These are phyloP conservation scores for Myrmophylax atrothorax DNA, from an alignment of 2,113 vertebrate species.

Conservation along the genomic window DNA sequence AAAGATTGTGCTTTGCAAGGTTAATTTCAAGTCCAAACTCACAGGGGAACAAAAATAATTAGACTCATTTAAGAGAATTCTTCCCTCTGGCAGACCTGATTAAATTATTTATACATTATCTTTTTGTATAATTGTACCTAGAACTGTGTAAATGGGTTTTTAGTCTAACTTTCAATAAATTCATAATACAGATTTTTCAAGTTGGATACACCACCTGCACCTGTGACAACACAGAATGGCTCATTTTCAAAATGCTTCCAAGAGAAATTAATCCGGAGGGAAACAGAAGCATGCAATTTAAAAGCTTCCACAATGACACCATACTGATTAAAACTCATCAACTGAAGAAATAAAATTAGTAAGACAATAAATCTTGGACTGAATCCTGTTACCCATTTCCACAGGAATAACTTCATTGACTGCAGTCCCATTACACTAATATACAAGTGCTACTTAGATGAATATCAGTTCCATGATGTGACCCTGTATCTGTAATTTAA, in stretches of 20 bases:
- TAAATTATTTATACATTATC: conserved; percentile 57
- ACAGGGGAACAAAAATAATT: conserved; percentile 17
- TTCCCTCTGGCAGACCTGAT: conserved; percentile 45
- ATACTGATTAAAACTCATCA: conserved; percentile 45
- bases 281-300: conserved; percentile 30
- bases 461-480: background rate
- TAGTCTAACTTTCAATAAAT: conserved; percentile 31
- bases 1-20: background rate
- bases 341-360: conserved; percentile 60
- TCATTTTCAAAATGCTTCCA: conserved; percentile 27
- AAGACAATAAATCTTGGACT: conserved; percentile 28
- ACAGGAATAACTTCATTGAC: conserved; percentile 24
- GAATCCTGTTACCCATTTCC: conserved; percentile 1
- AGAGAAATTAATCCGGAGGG: conserved; percentile 37
- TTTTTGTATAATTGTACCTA: conserved; percentile 30
- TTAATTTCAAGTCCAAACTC: conserved; percentile 41
- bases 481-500: background rate
- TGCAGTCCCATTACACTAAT: background rate
- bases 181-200: conserved; percentile 5
- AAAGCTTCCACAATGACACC: conserved; percentile 22
- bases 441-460: background rate
- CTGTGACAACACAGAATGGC: background rate
- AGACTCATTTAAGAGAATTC: conserved; percentile 47
- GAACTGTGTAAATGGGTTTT: background rate
- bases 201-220: background rate